Evolutionary conservation across 2,113 vertebrate species (phyloP), one percentile per base, ranked within the genome.

Genomic region (Hypomesus transpacificus): DNA sequence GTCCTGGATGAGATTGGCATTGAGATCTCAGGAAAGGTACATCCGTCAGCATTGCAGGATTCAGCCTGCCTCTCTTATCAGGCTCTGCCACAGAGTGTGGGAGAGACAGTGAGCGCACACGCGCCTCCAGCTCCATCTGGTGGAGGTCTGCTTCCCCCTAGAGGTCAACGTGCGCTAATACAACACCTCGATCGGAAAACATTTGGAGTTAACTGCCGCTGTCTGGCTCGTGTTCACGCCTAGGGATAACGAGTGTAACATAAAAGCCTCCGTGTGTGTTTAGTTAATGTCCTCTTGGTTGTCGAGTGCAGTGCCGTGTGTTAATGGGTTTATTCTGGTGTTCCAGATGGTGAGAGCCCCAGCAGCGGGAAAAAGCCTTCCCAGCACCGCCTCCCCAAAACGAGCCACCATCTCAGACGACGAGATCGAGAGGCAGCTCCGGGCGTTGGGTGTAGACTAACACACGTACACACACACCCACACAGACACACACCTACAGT

Each of bases 1-100:
- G 95, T 98, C 74, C 92, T 98, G 76, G 97, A 98, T 87, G 96
- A 99, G 91, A 98, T 99, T 20, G 96, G 96, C 84, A 98, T 98
- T 71, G 96, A 99, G 90, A 96, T 99, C 80, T 94, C 96, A 76
- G 96, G 93, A 89, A 98, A 98, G 94, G 96, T 99, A 58, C 69
- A 75, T 77, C 0, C 34, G 26, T 46, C 1, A 21, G 54, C 16
- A 7, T 11, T 20, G 18, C 82, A 24, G 79, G 86, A 82, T 59
- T 75, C 74, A 85, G 82, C 84, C 79, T 72, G 78, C 17, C 17
- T 9, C 14, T 80, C n/a, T 9, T 20, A 6, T 58, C 26, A 17
- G 22, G 39, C 22, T 66, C 17, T 14, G 26, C 66, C 26, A 17
- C 57, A 16, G 59, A 20, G 11, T 73, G 21, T 21, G 64, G 57